Conservation (phyloP, 2,888 invertebrate genomes). For the Pogonocherus hispidulus region DNA sequence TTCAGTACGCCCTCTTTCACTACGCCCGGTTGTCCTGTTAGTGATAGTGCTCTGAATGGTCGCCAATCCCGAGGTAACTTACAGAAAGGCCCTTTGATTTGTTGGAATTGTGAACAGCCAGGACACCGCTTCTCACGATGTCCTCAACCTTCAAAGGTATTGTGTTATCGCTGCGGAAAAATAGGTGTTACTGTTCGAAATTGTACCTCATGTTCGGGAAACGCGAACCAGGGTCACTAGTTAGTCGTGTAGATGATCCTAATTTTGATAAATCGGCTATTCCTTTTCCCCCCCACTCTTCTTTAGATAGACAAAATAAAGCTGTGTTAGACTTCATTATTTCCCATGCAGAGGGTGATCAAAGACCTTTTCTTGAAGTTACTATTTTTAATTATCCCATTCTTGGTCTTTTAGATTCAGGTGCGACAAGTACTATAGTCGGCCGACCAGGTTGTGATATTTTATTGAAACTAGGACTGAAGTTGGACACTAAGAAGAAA, state of each 20-base stretch:
- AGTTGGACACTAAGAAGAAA: not conserved
- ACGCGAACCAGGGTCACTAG: conserved; percentile 1
- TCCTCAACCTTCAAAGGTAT: not conserved
- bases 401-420: not conserved
- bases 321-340: conserved; percentile 3
- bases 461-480: not conserved
- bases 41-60: no score
- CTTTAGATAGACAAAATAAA: not conserved
- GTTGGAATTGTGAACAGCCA: not conserved
- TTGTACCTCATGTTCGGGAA: not conserved
- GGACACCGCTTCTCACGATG: not conserved
- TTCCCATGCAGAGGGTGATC: not conserved
- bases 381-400: not conserved
- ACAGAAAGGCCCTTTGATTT: no score
- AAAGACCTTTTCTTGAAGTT: not conserved
- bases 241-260: not conserved
- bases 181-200: not conserved
- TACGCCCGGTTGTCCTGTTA: no score
- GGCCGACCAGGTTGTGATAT: not conserved
- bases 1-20: no score
- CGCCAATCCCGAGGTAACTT: no score
- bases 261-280: not conserved
- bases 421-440: conserved; percentile 2
- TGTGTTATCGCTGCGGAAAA: conserved; percentile 1
- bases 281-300: no score